phyloP scores from a whole-genome alignment of 2,888 invertebrate species.

The Acleris sparsana region DNA sequence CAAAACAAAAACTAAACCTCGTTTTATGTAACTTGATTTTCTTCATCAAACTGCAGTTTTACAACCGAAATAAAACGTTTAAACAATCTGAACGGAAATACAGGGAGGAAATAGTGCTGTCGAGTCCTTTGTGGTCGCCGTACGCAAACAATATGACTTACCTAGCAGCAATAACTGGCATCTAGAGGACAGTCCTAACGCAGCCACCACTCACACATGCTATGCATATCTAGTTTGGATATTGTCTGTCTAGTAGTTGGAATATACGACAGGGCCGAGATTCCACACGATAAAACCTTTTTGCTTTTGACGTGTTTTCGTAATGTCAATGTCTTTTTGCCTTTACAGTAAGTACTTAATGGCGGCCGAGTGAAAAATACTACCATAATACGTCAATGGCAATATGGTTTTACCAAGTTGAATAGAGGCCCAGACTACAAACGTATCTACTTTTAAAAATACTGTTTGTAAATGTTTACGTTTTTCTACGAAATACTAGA shows the following conservation, averaged over 20 bases:
- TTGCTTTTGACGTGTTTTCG: no score
- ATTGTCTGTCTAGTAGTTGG: neutral
- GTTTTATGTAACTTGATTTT: neutral
- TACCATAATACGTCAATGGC: no score
- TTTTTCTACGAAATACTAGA: no score
- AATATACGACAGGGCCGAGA: neutral
- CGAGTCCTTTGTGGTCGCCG: conserved; percentile 44
- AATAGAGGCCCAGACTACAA: no score
- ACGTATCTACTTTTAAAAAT: no score
- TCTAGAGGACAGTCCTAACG: conserved; percentile 28
- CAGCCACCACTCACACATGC: neutral
- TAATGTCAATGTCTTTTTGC: no score
- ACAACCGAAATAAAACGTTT: conserved; percentile 6
- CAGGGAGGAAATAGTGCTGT: conserved; percentile 36
- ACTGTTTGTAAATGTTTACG: no score
- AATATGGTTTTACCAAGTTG: no score
- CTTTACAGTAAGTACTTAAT: no score
- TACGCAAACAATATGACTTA: conserved; percentile 44
- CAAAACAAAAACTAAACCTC: neutral
- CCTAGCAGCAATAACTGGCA: conserved; percentile 47
- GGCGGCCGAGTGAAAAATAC: no score
- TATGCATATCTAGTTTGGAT: no score
- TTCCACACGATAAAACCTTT: no score
- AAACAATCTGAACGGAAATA: conserved; percentile 7
- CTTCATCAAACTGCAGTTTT: neutral